phyloP scores from a whole-genome alignment of 2,797 vertebrate genomes.

The Alauda arvensis region DNA sequence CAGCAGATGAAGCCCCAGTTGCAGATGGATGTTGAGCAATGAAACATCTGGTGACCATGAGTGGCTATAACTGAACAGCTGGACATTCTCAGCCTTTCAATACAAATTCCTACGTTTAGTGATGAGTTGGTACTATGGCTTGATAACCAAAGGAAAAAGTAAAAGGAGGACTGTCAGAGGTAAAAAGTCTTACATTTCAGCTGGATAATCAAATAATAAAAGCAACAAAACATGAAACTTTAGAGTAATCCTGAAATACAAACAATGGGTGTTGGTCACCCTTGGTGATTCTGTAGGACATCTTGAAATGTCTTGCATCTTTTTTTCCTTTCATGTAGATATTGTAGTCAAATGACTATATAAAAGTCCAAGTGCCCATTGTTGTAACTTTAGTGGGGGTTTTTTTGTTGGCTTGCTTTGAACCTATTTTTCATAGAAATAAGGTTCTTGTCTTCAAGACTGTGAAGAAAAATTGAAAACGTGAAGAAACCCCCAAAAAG shows the following conservation, averaged over 20 bases:
- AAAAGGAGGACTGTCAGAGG: not conserved
- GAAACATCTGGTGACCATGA: not conserved
- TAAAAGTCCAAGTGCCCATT: not conserved
- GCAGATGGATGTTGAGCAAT: not conserved
- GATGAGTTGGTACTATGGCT: not conserved
- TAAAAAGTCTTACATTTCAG: not conserved
- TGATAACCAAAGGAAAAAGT: not conserved
- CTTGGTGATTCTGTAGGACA: not conserved
- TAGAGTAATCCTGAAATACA: not conserved
- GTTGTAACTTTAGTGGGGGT: not conserved
- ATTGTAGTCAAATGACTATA: not conserved
- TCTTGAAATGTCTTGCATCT: not conserved
- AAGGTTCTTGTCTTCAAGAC: not conserved
- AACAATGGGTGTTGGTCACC: not conserved
- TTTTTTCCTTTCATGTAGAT: not conserved
- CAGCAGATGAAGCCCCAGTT: not conserved
- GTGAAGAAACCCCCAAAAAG: not conserved
- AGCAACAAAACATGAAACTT: not conserved
- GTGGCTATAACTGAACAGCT: not conserved
- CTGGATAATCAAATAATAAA: not conserved
- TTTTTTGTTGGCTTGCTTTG: not conserved
- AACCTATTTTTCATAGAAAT: not conserved
- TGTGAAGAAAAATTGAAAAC: not conserved
- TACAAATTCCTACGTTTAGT: not conserved
- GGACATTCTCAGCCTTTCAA: not conserved